Conservation (phyloP, 2,888 invertebrate genomes). For the Oasisia sp. region DNA sequence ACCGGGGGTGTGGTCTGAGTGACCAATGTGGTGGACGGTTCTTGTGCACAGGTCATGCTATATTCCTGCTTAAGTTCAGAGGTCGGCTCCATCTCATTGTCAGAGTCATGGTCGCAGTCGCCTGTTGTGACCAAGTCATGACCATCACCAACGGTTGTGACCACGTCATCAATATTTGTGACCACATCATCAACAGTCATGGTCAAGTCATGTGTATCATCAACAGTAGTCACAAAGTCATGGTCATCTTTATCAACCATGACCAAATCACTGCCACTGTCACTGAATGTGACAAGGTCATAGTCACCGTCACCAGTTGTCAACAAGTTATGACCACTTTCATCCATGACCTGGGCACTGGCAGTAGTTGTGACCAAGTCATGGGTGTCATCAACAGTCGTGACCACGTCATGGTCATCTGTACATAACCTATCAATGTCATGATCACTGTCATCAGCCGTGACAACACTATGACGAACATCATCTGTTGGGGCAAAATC, state of each 20-base stretch:
- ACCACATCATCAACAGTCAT: neutral
- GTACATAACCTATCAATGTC: neutral
- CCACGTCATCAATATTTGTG: too few relatives aligned
- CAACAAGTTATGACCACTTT: neutral
- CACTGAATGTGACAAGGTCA: neutral
- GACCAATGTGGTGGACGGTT: neutral
- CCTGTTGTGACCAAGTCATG: too few relatives aligned
- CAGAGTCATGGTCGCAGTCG: too few relatives aligned
- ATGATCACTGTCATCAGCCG: neutral
- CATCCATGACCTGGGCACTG: neutral
- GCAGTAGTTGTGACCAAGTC: slow-evolving; percentile 1
- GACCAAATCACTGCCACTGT: neutral
- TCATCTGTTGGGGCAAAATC: neutral
- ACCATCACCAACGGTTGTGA: too few relatives aligned
- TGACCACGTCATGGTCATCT: neutral
- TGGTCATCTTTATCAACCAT: neutral
- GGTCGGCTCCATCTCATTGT: neutral
- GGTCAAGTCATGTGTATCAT: neutral
- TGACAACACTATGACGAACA: neutral
- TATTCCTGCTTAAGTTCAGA: neutral
- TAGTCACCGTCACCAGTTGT: neutral
- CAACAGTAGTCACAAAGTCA: neutral
- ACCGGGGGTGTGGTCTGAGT: neutral
- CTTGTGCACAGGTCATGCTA: neutral
- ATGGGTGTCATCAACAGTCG: neutral